Evolutionary conservation across 2,797 vertebrate species (phyloP), one percentile per base, ranked within the genome.

Genomic region (Pseudopleuronectes americanus): DNA sequence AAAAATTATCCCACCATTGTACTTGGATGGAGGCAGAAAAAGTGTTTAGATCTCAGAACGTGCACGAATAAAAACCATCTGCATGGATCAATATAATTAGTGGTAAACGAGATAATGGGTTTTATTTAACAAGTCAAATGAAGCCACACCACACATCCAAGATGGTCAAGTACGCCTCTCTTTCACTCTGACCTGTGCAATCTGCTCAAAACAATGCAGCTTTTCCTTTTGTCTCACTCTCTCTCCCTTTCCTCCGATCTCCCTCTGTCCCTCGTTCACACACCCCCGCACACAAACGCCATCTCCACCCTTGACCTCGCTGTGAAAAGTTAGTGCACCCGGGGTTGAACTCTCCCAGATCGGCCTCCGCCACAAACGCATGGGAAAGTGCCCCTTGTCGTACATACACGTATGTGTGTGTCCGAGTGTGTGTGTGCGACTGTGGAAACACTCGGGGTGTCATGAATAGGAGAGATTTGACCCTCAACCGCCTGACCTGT

Each of bases 241-340:
- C 48, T 74, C n/a, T 71, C 21, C 14, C 14, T 36, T 51, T 67
- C 77, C 51, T 45, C 71, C 61, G 74, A 64, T 59, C 41, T 69
- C 68, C 54, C 53, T 51, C 70, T 65, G 57, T 60, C 70, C 58
- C 63, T 26, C 68, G n/a, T 77, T 89, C 91, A 74, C 83, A 73
- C 81, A 62, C 85, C 66, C 85, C 67, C 81, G 22, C 61, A 56
- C 87, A 83, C 81, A 88, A 88, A 88, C 68, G 21, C 80, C 80
- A 74, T 31, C 68, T 54, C 87, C 89, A 95, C 94, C 93, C 92
- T 91, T 94, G 94, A 93, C 94, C 92, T 86, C 86, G 28, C 91
- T 63, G 92, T 94, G 93, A 95, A 94, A 94, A 94, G 93, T 95
- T 94, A 92, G 87, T 73, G 75, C 88, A 85, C 84, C 90, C 82